phyloP scores from a whole-genome alignment of 2,888 invertebrate genomes.

The Habrosyne pyritoides region DNA sequence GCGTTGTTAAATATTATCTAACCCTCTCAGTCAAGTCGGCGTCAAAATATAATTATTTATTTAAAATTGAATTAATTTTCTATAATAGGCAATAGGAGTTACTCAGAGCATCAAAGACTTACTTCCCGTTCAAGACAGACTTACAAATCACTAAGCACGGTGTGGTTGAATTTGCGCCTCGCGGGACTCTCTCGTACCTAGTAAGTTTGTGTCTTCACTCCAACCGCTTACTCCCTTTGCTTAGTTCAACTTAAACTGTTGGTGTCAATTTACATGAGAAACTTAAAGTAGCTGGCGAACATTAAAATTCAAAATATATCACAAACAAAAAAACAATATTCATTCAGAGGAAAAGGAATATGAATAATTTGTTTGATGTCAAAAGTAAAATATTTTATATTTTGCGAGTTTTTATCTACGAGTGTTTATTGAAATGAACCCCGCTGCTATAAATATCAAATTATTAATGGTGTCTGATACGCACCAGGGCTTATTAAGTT shows the following conservation, averaged over 20 bases:
- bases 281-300: not conserved
- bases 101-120: constrained; percentile 23
- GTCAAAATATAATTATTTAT: not conserved
- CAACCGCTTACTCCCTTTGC: constrained; percentile 22
- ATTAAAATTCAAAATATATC: not conserved
- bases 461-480: not conserved
- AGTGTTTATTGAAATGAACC: not conserved
- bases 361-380: not conserved
- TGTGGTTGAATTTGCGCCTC: constrained; percentile 19
- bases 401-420: not conserved
- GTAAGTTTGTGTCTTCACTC: constrained; percentile 13
- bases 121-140: constrained; percentile 30
- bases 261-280: constrained; percentile 29
- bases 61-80: not conserved
- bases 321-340: not conserved
- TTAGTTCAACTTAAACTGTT: constrained; percentile 33
- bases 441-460: not conserved
- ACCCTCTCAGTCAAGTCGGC: not conserved
- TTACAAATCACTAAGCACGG: constrained; percentile 27
- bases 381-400: not conserved
- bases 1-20: not conserved
- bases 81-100: constrained; percentile 9
- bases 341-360: not conserved
- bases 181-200: constrained; percentile 10
- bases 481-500: constrained; percentile 6